A percentile compares a stretch with the other conserved stretches of the same genome.
phyloP scores from a whole-genome alignment of 1,140 invertebrate species.

The Scaptomyza graminum region DNA sequence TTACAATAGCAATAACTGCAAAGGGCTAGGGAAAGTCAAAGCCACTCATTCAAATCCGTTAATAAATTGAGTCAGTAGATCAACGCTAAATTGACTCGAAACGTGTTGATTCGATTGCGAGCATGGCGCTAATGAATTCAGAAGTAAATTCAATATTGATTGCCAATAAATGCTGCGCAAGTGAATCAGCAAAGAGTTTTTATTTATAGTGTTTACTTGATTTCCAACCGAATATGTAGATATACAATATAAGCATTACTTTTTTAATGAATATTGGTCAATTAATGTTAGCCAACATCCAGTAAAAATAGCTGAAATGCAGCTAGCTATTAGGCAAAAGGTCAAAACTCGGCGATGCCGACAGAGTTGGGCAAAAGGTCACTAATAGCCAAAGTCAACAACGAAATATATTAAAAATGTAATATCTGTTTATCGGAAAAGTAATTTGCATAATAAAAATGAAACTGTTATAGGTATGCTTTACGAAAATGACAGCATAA shows the following conservation, averaged over 20 bases:
- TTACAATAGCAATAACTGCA: conserved; percentile 26
- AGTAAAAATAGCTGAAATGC: too few species aligned
- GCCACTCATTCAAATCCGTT: conserved; percentile 17
- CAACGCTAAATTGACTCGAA: conserved; percentile 59
- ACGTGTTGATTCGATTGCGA: conserved; percentile 15
- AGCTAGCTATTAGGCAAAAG: neutral
- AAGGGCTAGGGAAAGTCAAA: conserved; percentile 36
- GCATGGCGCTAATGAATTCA: conserved; percentile 27
- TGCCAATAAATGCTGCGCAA: conserved; percentile 23
- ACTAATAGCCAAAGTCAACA: neutral
- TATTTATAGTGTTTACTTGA: neutral
- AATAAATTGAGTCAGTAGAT: conserved; percentile 78
- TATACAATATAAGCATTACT: too few species aligned
- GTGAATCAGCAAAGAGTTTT: neutral
- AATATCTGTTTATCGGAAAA: neutral
- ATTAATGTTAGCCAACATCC: too few species aligned
- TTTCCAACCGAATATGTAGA: too few species aligned
- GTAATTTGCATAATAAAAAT: neutral
- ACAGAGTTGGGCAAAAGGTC: neutral
- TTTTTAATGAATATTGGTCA: too few species aligned
- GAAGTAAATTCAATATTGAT: conserved; percentile 24
- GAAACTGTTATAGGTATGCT: too few species aligned
- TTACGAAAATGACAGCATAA: too few species aligned
- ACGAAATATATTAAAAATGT: neutral
- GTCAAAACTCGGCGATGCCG: neutral